Percentiles rank a stretch among this genome's conserved stretches.
Evolutionary conservation across 92 coral and sea anemone species (phyloP).

Genomic region (Zoanthus solanderi): DNA sequence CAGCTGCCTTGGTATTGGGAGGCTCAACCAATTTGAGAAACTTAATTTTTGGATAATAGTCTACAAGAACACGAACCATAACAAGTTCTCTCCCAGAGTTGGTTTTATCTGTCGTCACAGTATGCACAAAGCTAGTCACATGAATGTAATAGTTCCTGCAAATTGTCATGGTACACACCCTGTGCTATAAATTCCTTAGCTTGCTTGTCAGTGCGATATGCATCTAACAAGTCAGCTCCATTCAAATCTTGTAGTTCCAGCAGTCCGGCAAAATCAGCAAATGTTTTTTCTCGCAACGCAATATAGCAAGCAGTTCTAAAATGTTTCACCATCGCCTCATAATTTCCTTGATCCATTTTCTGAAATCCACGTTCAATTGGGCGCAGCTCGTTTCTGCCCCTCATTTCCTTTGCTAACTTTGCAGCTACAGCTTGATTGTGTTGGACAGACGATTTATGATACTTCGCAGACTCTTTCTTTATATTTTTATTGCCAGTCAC

Average conservation of each 20-base stretch:
- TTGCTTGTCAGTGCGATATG: constrained; percentile 2
- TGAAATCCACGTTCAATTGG: constrained; percentile 20
- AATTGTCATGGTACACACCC: constrained; percentile 36
- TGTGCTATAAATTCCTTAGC: constrained; percentile 31
- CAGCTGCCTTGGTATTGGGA: constrained; percentile 38
- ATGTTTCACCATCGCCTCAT: neutral
- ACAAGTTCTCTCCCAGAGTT: constrained; percentile 32
- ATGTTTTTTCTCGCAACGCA: constrained; percentile 13
- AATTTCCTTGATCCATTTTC: neutral
- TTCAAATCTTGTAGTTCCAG: constrained; percentile 18
- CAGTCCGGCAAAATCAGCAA: constrained; percentile 29
- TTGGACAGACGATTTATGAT: constrained; percentile 14
- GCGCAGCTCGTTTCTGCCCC: constrained; percentile 16
- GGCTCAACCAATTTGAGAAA: constrained; percentile 40
- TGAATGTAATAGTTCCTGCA: constrained; percentile 18
- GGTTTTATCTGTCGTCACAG: constrained; percentile 21
- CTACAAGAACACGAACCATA: constrained; percentile 25
- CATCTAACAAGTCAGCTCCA: constrained; percentile 6
- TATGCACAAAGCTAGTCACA: constrained; percentile 36
- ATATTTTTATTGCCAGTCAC: constrained; percentile 27
- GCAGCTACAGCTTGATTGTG: constrained; percentile 24
- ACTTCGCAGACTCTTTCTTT: constrained; percentile 26
- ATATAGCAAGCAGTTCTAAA: constrained; percentile 23
- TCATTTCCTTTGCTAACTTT: constrained; percentile 22
- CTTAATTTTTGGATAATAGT: constrained; percentile 42